These are phyloP conservation scores for Prochilodus magdalenae DNA, from an alignment of 2,113 vertebrate genomes.

Conservation along the genomic window DNA sequence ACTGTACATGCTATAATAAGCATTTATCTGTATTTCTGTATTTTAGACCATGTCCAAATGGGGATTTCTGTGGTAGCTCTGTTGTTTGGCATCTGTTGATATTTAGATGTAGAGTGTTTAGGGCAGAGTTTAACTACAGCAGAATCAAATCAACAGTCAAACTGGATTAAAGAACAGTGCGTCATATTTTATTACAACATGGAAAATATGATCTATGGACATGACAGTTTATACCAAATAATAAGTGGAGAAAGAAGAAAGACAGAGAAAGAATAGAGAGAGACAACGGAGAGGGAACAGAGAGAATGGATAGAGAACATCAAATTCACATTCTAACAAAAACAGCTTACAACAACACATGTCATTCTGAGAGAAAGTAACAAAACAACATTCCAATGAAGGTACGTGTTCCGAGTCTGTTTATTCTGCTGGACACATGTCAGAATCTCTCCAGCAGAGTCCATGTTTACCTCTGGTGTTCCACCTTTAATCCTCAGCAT, in stretches of 20 bases:
- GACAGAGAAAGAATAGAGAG: no score
- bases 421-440: no score
- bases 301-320: no score
- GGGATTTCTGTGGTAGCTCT: no score
- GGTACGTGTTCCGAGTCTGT: no score
- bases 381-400: neutral
- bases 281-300: no score
- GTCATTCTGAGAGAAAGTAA: neutral
- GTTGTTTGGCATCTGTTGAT: no score
- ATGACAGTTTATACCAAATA: constrained; percentile 14
- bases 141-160: neutral
- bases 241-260: neutral
- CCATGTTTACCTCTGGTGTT: neutral
- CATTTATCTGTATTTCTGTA: no score
- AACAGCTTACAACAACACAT: neutral
- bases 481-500: neutral
- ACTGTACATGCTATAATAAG: no score
- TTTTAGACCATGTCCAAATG: no score
- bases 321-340: neutral
- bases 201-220: neutral
- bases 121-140: neutral
- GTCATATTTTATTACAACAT: constrained; percentile 22
- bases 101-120: no score
- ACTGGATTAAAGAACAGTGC: neutral
- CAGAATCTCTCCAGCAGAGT: neutral